phyloP scores from a whole-genome alignment of 2,113 vertebrate species.

The Pelecanus crispus region DNA sequence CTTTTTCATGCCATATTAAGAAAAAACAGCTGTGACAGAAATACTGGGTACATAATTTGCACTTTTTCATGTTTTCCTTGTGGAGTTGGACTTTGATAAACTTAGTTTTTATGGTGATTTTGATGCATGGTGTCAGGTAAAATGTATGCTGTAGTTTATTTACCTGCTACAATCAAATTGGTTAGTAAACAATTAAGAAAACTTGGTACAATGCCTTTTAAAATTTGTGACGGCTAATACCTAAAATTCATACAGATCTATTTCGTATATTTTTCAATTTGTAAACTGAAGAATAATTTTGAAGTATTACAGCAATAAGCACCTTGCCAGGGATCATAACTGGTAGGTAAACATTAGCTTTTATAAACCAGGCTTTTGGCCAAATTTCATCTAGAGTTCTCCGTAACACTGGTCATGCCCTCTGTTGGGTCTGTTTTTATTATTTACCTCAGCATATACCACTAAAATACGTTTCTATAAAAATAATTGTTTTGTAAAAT shows the following conservation, averaged over 20 bases:
- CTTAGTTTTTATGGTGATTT: conserved; percentile 74
- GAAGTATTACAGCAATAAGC: conserved; percentile 70
- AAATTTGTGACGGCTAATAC: conserved; percentile 67
- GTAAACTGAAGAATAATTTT: conserved; percentile 60
- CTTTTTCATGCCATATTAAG: conserved; percentile 68
- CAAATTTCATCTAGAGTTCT: conserved; percentile 34
- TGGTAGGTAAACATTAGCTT: conserved; percentile 46
- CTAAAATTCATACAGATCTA: conserved; percentile 54
- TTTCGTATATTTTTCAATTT: conserved; percentile 62
- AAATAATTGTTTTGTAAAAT: conserved; percentile 62
- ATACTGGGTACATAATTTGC: conserved; percentile 75
- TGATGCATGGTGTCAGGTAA: conserved; percentile 68
- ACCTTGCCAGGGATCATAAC: conserved; percentile 37
- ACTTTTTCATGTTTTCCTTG: conserved; percentile 73
- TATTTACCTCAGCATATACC: conserved; percentile 62
- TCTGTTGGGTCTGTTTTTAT: conserved; percentile 32
- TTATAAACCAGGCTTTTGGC: conserved; percentile 54
- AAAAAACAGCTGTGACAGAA: conserved; percentile 61
- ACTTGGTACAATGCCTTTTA: conserved; percentile 63
- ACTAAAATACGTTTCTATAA: conserved; percentile 60
- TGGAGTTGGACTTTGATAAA: conserved; percentile 77
- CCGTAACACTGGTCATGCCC: conserved; percentile 33
- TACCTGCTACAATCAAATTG: conserved; percentile 64
- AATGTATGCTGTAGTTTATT: conserved; percentile 59
- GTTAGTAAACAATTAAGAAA: conserved; percentile 65